Conservation (phyloP, 2,797 vertebrate genomes). For the Stomatorhinus walkeri region DNA sequence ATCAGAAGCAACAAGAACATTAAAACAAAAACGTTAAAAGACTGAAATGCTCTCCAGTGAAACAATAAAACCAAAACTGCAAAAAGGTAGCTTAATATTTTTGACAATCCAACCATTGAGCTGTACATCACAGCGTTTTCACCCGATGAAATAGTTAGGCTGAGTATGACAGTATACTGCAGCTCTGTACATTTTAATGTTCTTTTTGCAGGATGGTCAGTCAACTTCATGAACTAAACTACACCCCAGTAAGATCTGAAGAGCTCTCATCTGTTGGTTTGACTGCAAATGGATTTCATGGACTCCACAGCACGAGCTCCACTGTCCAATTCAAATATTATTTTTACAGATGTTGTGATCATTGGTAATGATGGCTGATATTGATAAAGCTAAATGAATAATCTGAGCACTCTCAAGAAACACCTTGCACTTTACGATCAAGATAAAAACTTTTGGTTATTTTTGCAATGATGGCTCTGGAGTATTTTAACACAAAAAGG, state of each 20-base stretch:
- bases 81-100: background rate
- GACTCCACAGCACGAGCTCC: background rate
- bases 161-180: background rate
- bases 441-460: background rate
- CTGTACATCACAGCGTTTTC: background rate
- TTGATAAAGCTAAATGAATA: background rate
- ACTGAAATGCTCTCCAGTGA: background rate
- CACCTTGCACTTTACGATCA: background rate
- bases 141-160: background rate
- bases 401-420: background rate
- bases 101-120: background rate
- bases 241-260: background rate
- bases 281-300: background rate
- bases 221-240: background rate
- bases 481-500: background rate
- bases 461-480: background rate
- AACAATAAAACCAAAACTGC: background rate
- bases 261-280: background rate
- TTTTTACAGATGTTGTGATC: background rate
- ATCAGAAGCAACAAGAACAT: background rate
- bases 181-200: background rate
- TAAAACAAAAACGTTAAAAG: background rate
- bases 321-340: background rate
- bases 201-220: background rate
- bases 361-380: background rate